Evolutionary conservation across 2,797 vertebrate genomes (phyloP).

Genomic region (Trachurus trachurus): DNA sequence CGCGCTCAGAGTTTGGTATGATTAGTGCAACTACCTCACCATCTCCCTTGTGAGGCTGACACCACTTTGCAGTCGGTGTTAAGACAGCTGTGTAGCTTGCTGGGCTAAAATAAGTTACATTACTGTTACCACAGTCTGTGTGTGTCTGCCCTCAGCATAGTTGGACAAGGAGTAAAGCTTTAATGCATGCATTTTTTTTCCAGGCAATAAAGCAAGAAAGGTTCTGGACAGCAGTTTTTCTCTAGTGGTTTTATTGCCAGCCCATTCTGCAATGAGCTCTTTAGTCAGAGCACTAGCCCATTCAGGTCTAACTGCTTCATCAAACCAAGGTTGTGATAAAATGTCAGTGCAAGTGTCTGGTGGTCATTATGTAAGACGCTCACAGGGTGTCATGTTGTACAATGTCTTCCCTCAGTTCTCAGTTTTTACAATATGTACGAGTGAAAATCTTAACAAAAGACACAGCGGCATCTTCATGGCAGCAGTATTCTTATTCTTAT

Average conservation of each 20-base stretch:
- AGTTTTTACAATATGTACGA: not conserved
- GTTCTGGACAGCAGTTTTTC: conserved; percentile 35
- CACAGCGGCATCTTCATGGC: not conserved
- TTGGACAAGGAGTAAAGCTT: conserved; percentile 28
- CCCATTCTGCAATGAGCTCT: conserved; percentile 46
- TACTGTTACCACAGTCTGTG: conserved; percentile 16
- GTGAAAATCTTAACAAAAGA: conserved; percentile 3
- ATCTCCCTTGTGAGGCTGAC: conserved; percentile 49
- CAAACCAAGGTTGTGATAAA: conserved; percentile 36
- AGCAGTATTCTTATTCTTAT: conserved; percentile 8
- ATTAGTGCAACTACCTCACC: conserved; percentile 58
- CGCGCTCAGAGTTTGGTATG: conserved; percentile 43
- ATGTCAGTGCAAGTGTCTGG: not conserved
- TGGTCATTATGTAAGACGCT: conserved; percentile 25
- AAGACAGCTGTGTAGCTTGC: conserved; percentile 39
- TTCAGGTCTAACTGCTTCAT: conserved; percentile 43
- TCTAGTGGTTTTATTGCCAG: conserved; percentile 28
- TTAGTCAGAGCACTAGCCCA: conserved; percentile 5
- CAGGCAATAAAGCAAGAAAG: conserved; percentile 35
- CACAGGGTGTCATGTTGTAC: conserved; percentile 12
- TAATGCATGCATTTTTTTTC: conserved; percentile 32
- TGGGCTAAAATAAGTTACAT: conserved; percentile 27
- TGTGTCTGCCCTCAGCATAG: conserved; percentile 18
- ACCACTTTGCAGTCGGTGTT: conserved; percentile 51
- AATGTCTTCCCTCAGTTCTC: not conserved